Evolutionary conservation across 2,888 invertebrate genomes (phyloP).

Genomic region (Himalopsyche tibetana): DNA sequence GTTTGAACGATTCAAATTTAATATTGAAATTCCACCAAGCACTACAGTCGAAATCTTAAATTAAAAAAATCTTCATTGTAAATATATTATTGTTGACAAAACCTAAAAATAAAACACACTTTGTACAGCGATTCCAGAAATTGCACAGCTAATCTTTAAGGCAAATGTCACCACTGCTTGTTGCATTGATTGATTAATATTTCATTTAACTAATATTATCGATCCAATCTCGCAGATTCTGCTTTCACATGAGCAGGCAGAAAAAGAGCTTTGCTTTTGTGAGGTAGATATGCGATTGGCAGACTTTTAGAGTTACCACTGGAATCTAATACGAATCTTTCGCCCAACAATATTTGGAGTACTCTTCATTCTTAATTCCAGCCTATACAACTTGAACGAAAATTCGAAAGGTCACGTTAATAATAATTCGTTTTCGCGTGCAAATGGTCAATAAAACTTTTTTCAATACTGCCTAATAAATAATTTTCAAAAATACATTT

Average conservation of each 20-base stretch:
- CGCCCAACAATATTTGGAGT: neutral
- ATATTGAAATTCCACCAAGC: no score
- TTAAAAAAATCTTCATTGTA: no score
- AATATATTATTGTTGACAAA: no score
- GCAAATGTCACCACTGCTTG: no score
- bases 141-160: no score
- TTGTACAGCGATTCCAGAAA: no score
- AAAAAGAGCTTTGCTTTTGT: constrained; percentile 18
- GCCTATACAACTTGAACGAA: neutral
- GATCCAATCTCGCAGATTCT: neutral
- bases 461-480: no score
- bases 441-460: neutral
- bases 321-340: constrained; percentile 19
- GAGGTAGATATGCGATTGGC: constrained; percentile 27
- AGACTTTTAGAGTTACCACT: constrained; percentile 2
- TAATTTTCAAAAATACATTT: no score
- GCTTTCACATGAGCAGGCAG: neutral
- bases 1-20: no score
- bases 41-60: no score
- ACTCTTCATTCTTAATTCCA: neutral
- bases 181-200: no score
- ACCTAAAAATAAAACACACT: no score
- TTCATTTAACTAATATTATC: neutral
- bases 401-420: neutral
- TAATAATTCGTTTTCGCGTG: neutral